phyloP scores from a whole-genome alignment of 2,888 invertebrate species.

The Meandrusa payeni region DNA sequence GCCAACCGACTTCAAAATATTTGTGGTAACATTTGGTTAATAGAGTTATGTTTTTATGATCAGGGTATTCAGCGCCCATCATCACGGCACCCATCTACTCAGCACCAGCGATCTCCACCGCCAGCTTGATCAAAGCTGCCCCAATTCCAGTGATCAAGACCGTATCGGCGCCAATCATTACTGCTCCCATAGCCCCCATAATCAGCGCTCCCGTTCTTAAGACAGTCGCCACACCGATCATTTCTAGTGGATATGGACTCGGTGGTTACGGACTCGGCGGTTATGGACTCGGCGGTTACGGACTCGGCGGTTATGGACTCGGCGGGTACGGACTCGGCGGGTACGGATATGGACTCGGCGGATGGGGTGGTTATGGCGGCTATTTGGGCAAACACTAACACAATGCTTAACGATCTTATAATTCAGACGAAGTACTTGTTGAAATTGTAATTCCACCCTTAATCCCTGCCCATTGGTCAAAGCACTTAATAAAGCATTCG shows the following conservation, averaged over 20 bases:
- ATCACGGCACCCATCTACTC: slow-evolving; percentile 40
- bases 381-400: slow-evolving; percentile 30
- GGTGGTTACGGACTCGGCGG: slow-evolving; percentile 20
- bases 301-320: slow-evolving; percentile 24
- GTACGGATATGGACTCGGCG: slow-evolving; percentile 2
- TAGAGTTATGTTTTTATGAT: too few relatives aligned
- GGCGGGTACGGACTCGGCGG: slow-evolving; percentile 28
- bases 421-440: slow-evolving; percentile 34
- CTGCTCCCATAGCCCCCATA: slow-evolving; percentile 38
- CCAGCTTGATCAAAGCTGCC: slow-evolving; percentile 56
- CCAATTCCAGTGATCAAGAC: slow-evolving; percentile 59
- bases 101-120: slow-evolving; percentile 59
- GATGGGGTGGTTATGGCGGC: slow-evolving; percentile 32
- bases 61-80: slow-evolving; percentile 31
- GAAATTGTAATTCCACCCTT: slow-evolving; percentile 25
- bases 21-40: too few relatives aligned
- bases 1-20: too few relatives aligned
- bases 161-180: slow-evolving; percentile 38
- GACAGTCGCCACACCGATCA: slow-evolving; percentile 36
- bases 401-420: neutral
- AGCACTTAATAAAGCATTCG: slow-evolving; percentile 34
- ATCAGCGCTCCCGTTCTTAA: slow-evolving; percentile 44
- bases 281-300: slow-evolving; percentile 28
- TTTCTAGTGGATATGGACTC: slow-evolving; percentile 26
- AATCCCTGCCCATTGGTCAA: slow-evolving; percentile 29